These are phyloP conservation scores for Acanthosoma haemorrhoidale DNA, from an alignment of 2,888 invertebrate species.

Conservation along the genomic window DNA sequence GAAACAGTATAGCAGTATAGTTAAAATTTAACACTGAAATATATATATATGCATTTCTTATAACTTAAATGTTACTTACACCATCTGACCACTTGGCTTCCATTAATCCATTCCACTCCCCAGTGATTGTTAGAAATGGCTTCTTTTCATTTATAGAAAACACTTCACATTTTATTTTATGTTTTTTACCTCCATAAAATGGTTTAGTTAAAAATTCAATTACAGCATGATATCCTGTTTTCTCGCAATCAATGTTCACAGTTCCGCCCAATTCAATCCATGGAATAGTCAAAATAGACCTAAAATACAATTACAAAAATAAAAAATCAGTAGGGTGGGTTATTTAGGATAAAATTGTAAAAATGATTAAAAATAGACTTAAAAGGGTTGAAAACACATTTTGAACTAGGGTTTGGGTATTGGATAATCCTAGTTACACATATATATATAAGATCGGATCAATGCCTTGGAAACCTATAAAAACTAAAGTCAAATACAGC, in stretches of 20 bases:
- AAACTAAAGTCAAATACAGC: too few relatives aligned
- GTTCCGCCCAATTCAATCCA: constrained; percentile 98
- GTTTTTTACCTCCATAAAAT: constrained; percentile 94
- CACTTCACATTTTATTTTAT: constrained; percentile 79
- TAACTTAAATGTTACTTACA: constrained; percentile 40
- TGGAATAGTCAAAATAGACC: constrained; percentile 71
- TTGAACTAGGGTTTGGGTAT: too few relatives aligned
- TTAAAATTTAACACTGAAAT: too few relatives aligned
- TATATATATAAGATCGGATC: too few relatives aligned
- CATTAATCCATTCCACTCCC: constrained; percentile 99
- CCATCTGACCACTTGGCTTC: constrained; percentile 79
- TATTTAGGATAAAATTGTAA: too few relatives aligned
- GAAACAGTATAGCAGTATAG: too few relatives aligned
- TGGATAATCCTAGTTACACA: too few relatives aligned
- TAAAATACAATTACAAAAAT: constrained; percentile 22
- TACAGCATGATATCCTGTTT: constrained; percentile 87
- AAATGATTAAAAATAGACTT: too few relatives aligned
- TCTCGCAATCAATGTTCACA: constrained; percentile 81
- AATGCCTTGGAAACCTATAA: too few relatives aligned
- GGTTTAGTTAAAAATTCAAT: constrained; percentile 97
- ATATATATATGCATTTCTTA: too few relatives aligned
- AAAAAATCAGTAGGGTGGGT: too few relatives aligned
- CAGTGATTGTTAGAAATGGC: constrained; percentile 79
- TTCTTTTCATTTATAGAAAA: constrained; percentile 78
- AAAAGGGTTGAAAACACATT: too few relatives aligned